Evolutionary conservation across 1,140 invertebrate species (phyloP).

Genomic region (Probaryconus sp.): DNA sequence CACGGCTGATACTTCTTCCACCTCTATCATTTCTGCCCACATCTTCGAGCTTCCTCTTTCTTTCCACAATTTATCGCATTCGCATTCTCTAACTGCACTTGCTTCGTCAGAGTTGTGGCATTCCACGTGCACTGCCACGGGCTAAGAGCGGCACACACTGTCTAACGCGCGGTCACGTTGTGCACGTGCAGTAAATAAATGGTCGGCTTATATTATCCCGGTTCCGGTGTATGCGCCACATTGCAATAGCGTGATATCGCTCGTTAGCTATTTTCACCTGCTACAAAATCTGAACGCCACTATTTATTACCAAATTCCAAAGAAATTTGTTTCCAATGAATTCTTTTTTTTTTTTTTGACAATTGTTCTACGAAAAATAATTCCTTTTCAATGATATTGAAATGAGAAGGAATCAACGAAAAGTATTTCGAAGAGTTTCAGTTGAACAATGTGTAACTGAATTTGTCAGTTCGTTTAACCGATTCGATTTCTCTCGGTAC

Average conservation of each 20-base stretch:
- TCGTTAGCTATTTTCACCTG: slow-evolving; percentile 44
- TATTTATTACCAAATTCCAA: slow-evolving; percentile 9
- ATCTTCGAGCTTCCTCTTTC: slow-evolving; percentile 1
- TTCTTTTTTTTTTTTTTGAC: no score
- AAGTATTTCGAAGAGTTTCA: no score
- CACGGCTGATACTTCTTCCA: background rate
- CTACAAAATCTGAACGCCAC: slow-evolving; percentile 7
- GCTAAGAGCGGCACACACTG: slow-evolving; percentile 41
- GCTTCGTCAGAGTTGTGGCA: slow-evolving; percentile 52
- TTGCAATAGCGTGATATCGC: slow-evolving; percentile 39
- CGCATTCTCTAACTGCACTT: slow-evolving; percentile 38
- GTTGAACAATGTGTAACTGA: no score
- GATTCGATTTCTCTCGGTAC: no score
- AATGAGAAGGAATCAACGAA: no score
- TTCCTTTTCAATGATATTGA: no score
- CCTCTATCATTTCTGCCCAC: slow-evolving; percentile 2
- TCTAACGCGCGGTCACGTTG: slow-evolving; percentile 52
- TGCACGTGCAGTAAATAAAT: slow-evolving; percentile 61
- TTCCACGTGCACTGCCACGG: slow-evolving; percentile 46
- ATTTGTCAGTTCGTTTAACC: no score
- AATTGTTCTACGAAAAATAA: no score
- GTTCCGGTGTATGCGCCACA: slow-evolving; percentile 36
- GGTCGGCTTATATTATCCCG: slow-evolving; percentile 54
- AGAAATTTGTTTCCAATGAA: no score
- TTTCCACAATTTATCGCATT: slow-evolving; percentile 41